Evolutionary conservation across 2,888 invertebrate species (phyloP).

Genomic region (Agonum fuliginosum): DNA sequence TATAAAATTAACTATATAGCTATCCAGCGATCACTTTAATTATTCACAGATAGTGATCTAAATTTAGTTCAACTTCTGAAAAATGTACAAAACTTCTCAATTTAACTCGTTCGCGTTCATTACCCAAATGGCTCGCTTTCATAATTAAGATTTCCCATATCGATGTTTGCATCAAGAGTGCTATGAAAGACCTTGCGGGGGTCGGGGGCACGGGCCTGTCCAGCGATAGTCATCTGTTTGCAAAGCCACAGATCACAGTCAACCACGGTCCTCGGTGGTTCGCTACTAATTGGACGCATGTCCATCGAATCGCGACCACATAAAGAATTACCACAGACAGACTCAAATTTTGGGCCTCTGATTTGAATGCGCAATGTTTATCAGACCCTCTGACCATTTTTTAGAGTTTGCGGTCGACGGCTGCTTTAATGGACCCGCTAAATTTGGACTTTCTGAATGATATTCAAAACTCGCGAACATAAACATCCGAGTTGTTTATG

Average conservation of each 20-base stretch:
- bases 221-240: slow-evolving; percentile 46
- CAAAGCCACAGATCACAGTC: slow-evolving; percentile 55
- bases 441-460: not conserved
- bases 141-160: slow-evolving; percentile 12
- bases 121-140: slow-evolving; percentile 7
- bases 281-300: slow-evolving; percentile 57
- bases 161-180: not conserved
- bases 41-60: not conserved
- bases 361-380: slow-evolving; percentile 43
- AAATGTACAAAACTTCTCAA: not conserved
- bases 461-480: slow-evolving; percentile 2
- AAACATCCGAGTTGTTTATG: not conserved
- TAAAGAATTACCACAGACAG: slow-evolving; percentile 46
- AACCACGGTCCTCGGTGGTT: slow-evolving; percentile 50
- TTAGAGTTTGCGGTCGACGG: slow-evolving; percentile 26
- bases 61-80: not conserved
- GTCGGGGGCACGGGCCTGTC: not conserved
- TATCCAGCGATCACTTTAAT: too few species aligned
- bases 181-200: not conserved
- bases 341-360: slow-evolving; percentile 44
- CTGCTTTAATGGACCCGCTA: slow-evolving; percentile 20
- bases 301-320: slow-evolving; percentile 44
- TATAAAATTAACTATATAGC: too few species aligned
- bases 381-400: slow-evolving; percentile 19
- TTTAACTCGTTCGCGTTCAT: slow-evolving; percentile 2